phyloP scores from a whole-genome alignment of 1,140 invertebrate species.

The Arctopsyche grandis region DNA sequence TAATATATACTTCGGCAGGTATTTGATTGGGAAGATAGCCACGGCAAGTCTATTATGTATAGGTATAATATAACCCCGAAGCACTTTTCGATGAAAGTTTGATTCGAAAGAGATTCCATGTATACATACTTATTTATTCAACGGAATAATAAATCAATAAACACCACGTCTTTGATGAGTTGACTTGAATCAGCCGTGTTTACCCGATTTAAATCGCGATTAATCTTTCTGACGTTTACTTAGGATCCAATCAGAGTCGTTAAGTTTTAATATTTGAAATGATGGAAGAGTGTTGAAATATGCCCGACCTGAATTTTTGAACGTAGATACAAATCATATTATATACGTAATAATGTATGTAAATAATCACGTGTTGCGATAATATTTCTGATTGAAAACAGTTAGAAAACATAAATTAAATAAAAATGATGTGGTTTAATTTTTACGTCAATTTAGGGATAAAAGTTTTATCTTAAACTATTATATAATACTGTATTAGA shows the following conservation, averaged over 20 bases:
- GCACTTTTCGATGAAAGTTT: not conserved
- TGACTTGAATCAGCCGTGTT: constrained; percentile 2
- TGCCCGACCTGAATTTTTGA: not conserved
- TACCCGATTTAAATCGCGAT: constrained; percentile 23
- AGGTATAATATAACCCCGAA: not conserved
- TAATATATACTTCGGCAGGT: too few relatives aligned
- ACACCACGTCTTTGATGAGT: constrained; percentile 28
- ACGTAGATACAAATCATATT: not conserved
- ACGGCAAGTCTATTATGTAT: not conserved
- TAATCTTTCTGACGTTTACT: constrained; percentile 26
- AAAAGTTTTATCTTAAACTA: too few relatives aligned
- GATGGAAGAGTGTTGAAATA: too few relatives aligned
- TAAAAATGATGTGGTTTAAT: too few relatives aligned
- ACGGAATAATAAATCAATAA: constrained; percentile 30
- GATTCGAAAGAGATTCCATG: constrained; percentile 25
- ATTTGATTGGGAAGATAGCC: not conserved
- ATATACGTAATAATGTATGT: not conserved
- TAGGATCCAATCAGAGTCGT: constrained; percentile 29
- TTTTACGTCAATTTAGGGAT: too few relatives aligned
- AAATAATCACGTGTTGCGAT: not conserved
- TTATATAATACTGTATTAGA: too few relatives aligned
- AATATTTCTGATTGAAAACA: not conserved
- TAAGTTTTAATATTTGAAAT: not conserved
- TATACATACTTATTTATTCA: too few relatives aligned
- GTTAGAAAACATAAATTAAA: not conserved